phyloP scores from a whole-genome alignment of 2,113 vertebrate genomes.

The Narcine bancroftii region DNA sequence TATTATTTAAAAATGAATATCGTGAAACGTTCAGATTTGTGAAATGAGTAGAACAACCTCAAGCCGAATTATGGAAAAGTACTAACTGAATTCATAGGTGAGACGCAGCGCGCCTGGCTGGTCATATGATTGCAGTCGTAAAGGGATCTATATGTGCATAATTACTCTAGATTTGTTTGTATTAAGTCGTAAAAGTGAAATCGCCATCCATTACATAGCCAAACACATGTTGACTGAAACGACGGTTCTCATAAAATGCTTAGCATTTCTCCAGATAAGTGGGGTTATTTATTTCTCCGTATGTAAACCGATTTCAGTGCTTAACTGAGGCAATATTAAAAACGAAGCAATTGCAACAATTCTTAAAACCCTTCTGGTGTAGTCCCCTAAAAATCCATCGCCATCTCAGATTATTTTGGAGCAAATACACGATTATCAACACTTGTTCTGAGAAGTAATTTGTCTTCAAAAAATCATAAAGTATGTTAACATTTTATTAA shows the following conservation, averaged over 20 bases:
- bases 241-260: background rate
- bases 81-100: background rate
- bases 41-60: background rate
- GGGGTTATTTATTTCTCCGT: background rate
- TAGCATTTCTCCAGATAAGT: background rate
- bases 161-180: constrained; percentile 35
- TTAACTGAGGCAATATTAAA: background rate
- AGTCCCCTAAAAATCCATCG: background rate
- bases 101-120: background rate
- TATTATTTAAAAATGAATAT: background rate
- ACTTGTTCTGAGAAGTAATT: background rate
- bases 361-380: background rate
- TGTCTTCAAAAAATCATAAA: background rate
- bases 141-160: constrained; percentile 32
- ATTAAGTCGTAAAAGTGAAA: constrained; percentile 32
- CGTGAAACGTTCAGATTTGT: background rate
- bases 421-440: background rate
- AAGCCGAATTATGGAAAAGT: constrained; percentile 25
- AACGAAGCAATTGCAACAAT: background rate
- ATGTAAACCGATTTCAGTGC: background rate
- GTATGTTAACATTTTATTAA: background rate
- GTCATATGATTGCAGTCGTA: constrained; percentile 25
- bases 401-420: too few relatives aligned
- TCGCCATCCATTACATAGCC: constrained; percentile 30
- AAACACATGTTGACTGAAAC: background rate